Base-by-base conservation (phyloP, 1,140 invertebrate species). In the Brachionus plicatilis region DNA sequence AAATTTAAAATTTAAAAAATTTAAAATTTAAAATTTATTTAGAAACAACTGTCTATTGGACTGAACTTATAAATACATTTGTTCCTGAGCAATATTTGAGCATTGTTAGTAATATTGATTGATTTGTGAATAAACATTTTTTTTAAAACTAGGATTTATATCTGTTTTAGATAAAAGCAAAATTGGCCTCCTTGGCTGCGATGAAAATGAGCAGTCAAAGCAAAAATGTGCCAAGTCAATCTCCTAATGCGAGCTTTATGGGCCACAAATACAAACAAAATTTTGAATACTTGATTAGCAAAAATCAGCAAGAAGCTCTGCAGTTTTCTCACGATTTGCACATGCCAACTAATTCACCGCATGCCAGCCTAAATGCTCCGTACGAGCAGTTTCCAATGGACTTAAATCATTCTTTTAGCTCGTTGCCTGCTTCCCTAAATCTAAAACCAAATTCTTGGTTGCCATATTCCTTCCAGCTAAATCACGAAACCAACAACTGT, bases 401-500 rank as follows among this genome's bases (percentile, higher is more conserved):
- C 29, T 47, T 76, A 24, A 76, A 76, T 50, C 41, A 68, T 68
- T 29, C 65, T 27, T 72, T 41, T 43, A 72, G 24, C 68, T 72
- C 68, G 41, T 24, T 72, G 20, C 68, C 68, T 20, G 37, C 68
- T 41, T 72, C 68, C 1, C 41, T 72, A 27, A 53, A 76, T 50
- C 20, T 76, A 47, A 76, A 76, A 76, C 72, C 72, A 76, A 76
- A 76, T 76, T 76, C 72, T 12, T 76, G 72, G 72, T 76, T 76
- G 47, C 72, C 72, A 27, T 76, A 76, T 29, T 76, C 72, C 12
- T 76, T 76, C 43, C 72, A 76, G 27, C 45, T 76, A 47, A 76
- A 76, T 47, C 24, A 76, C 37, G 70, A 75, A 43, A 20, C 70
- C n/a, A 75, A 43, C 41, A 75, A 75, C 20, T 41, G 70, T 33